Conservation (phyloP, 1,140 invertebrate species). For the Neodiprion lecontei region DNA sequence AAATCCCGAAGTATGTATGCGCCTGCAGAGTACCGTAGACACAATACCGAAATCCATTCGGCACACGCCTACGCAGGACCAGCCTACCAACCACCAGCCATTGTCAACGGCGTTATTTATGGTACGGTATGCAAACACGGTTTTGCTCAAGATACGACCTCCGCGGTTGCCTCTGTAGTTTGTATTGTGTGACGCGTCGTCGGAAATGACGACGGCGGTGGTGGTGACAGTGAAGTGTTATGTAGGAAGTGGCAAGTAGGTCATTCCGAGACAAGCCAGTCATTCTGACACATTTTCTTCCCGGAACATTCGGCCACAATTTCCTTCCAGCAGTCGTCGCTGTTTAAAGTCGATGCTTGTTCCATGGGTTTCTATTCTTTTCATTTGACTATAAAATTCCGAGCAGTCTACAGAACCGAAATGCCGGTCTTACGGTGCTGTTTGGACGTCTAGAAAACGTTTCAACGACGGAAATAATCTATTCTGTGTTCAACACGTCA, state of each 20-base stretch:
- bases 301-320: no score
- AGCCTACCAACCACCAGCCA: background rate
- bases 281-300: background rate
- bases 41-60: background rate
- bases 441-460: no score
- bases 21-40: no score
- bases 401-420: no score
- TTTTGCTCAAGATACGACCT: background rate
- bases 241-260: background rate
- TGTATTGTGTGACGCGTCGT: background rate
- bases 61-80: background rate
- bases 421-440: no score
- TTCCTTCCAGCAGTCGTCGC: no score
- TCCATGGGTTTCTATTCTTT: no score
- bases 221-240: background rate
- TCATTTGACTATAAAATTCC: no score
- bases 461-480: no score
- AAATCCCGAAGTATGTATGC: no score
- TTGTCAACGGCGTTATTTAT: background rate
- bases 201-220: background rate
- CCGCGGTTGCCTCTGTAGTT: background rate
- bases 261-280: background rate
- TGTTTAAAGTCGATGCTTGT: no score
- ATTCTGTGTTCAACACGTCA: no score
- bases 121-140: background rate